Evolutionary conservation across 2,797 vertebrate genomes (phyloP).

Genomic region (Eutrigla gurnardus): DNA sequence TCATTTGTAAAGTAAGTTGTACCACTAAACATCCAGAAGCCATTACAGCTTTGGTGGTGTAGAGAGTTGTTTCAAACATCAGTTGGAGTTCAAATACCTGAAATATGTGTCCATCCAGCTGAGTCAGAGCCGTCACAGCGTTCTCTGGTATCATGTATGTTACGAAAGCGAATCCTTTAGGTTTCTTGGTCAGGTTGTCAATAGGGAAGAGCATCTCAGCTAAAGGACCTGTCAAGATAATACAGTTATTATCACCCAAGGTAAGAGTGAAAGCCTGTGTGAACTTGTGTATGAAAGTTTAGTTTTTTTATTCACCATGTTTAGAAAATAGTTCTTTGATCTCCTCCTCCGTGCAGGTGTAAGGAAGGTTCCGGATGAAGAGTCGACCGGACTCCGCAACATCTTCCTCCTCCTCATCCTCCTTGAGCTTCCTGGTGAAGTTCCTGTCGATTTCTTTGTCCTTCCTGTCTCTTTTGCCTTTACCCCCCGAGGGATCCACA

Average conservation of each 20-base stretch:
- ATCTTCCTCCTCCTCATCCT: constrained; percentile 93
- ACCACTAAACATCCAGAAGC: neutral
- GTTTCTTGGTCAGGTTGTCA: constrained; percentile 91
- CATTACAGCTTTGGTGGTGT: neutral
- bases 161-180: constrained; percentile 96
- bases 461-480: constrained; percentile 32
- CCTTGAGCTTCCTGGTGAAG: constrained; percentile 87
- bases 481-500: constrained; percentile 54
- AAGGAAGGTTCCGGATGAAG: constrained; percentile 95
- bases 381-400: constrained; percentile 94
- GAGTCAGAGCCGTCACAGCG: constrained; percentile 88
- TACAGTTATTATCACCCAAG: neutral
- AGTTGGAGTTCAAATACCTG: constrained; percentile 85
- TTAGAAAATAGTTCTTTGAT: constrained; percentile 89
- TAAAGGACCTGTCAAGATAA: constrained; percentile 85
- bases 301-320: constrained; percentile 82
- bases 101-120: constrained; percentile 94
- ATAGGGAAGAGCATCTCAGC: constrained; percentile 94
- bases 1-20: neutral
- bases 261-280: neutral
- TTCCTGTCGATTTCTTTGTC: constrained; percentile 68
- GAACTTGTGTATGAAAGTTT: neutral
- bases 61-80: neutral
- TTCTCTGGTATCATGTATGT: constrained; percentile 97
- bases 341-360: constrained; percentile 93